Base-by-base conservation (phyloP, 37 sponge, comb jelly and placozoan species). In the Haliclona indistincta region DNA sequence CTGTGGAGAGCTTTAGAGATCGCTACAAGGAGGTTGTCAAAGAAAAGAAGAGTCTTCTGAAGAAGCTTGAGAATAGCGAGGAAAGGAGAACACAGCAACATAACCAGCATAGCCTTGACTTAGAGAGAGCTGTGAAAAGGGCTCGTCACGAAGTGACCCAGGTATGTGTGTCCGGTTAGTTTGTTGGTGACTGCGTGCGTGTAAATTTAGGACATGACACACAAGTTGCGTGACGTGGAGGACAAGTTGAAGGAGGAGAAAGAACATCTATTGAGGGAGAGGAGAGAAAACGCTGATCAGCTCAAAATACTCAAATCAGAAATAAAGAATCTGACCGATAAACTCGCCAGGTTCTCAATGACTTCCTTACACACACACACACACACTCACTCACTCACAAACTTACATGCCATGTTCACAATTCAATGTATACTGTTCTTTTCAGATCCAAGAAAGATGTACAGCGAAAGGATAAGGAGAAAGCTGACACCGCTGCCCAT, bases 1-100 rank as follows among this genome's bases (percentile, higher is more conserved):
- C 53, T 4, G 67, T 73, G 39, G 77, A 84, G 70, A 84, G 54
- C 49, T 84, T 63, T 40, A 84, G 70, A 43, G 84, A 84, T n/a
- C 53, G 63, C 8, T 84, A 76, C 47, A 77, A 84, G 44, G 43
- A 19, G 47, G 71, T 60, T 20, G 0, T 84, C 51, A 84, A 60
- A 63, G 84, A 76, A 63, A 76, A 76, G 77, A 84, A 67, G 37
- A 76, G 76, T 40, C 75, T 82, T 4, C 58, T 60, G 44, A 40
- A 15, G 7, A 84, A 76, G 56, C 68, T 84, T 39, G 77, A 84
- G 63, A 53, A 38, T 15, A 84, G 77, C 43, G 84, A 84, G 20
- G 84, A 84, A 51, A 45, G 47, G 70, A 76, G 37, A 73, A 64
- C 56, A 51, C 63, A 75, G 43, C 30, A 76, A 63, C 77, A 76